Evolutionary conservation across 2,797 vertebrate species (phyloP), one percentile per base, ranked within the genome.

Genomic region (Pseudopleuronectes americanus): DNA sequence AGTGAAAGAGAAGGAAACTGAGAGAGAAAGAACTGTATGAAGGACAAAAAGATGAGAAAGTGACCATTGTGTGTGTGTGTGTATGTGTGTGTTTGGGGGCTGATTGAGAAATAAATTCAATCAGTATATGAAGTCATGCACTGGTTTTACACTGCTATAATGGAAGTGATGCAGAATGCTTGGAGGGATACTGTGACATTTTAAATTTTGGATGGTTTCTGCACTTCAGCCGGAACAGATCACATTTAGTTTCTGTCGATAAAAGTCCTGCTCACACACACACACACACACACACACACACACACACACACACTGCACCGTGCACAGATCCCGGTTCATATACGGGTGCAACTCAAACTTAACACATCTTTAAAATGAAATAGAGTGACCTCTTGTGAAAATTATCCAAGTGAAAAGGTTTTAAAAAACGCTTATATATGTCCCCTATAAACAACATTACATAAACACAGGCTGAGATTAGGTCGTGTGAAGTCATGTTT

Each of bases 21-120:
- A 72, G 80, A 72, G 68, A 75, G 71, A 86, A 86, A 86, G 85
- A 71, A 80, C 61, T 68, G 71, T 81, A 83, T 81, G 82, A 87
- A 83, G 78, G 80, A 62, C 76, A 75, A 73, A 77, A 64, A 76
- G 72, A 83, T 71, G 80, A 75, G 61, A 76, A 79, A 73, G 64
- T 57, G 70, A 67, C 41, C 63, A 43, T 66, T 64, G 48, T 58
- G 38, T 38, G 48, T 64, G 41, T 1, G 36, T 19, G 60, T 66
- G 57, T 67, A 60, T 33, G 62, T 68, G 48, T 61, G 38, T 45
- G 53, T 67, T 75, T 21, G 1, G 56, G 54, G 58, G 58, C 68
- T 79, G 68, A 81, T 76, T 80, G 48, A 54, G 51, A 79, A 87
- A 80, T 83, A 79, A 85, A 85, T 71, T 82, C 76, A 79, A 77